phyloP scores from a whole-genome alignment of 37 sponge, comb jelly and placozoan species.

The Hormiphora californensis region DNA sequence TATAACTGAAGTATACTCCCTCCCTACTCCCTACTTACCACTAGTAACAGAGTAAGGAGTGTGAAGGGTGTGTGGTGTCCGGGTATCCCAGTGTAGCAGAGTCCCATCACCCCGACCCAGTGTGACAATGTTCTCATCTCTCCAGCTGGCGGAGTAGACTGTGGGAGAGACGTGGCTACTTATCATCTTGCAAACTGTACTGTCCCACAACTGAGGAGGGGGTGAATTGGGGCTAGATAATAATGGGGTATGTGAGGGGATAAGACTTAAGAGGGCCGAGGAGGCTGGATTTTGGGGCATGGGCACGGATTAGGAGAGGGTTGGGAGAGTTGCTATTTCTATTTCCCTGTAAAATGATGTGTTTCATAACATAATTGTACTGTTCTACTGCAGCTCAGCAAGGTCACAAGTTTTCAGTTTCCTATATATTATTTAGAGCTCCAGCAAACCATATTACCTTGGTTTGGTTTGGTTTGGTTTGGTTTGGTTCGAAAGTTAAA shows the following conservation, averaged over 20 bases:
- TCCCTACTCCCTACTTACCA: background rate
- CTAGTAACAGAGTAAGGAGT: conserved; percentile 13
- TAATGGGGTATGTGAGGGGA: background rate
- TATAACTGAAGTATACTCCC: background rate
- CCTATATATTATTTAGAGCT: too few species aligned
- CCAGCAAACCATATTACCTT: too few species aligned
- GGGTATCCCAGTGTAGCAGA: conserved; percentile 19
- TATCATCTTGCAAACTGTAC: conserved; percentile 46
- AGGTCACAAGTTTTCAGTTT: too few species aligned
- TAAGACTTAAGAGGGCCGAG: too few species aligned
- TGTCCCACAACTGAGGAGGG: conserved; percentile 46
- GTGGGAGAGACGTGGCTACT: conserved; percentile 40
- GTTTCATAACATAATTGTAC: too few species aligned
- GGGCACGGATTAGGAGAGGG: background rate
- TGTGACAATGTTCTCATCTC: background rate
- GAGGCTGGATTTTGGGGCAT: too few species aligned
- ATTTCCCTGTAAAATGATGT: too few species aligned
- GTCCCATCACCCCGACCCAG: conserved; percentile 54
- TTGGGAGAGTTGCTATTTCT: too few species aligned
- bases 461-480: too few species aligned
- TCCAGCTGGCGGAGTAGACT: conserved; percentile 23
- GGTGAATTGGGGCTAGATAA: background rate
- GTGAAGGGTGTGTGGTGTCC: background rate
- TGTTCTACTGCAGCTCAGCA: too few species aligned
- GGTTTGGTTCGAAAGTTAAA: too few species aligned